Base-by-base conservation (phyloP, 2,888 invertebrate genomes). In the Argynnis bischoffii region DNA sequence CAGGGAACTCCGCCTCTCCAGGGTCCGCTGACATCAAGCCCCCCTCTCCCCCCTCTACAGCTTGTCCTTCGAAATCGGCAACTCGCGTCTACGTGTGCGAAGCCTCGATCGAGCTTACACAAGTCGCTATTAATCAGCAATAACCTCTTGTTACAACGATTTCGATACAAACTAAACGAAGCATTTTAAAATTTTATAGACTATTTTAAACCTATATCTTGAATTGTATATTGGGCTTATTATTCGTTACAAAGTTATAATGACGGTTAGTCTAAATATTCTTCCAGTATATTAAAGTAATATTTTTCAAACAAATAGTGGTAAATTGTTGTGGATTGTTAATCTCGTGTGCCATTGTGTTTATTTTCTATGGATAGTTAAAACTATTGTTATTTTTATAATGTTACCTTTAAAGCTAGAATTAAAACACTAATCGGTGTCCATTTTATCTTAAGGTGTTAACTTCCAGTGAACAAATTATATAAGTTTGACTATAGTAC, bases 1-100 rank as follows among this genome's bases (percentile, higher is more conserved):
- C 83, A 91, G 93, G 77, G 94, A 94, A 79, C 87, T 95, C 68
- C 93, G 94, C 75, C 87, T 93, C 70, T 89, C 93, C 74, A 91
- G 93, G 74, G 74, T 86, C 74, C 92, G 90, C 90, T 92, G 91
- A 92, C 90, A 85, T 72, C 79, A 81, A 74, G 83, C 87, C 77
- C 84, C 88, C 72, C 68, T 75, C 31, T 81, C 81, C 66, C 79
- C 86, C 63, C 80, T 81, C 71, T 79, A 80, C 80, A 80, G 83
- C 74, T 75, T 79, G 72, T 80, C 88, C 47, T 76, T 78, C 72
- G 81, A 84, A 53, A 72, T 78, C 66, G 74, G 77, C 69, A 75
- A 78, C 69, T 75, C 78, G 50, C 80, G 81, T 57, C 75, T 78
- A 55, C 85, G 90, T 63, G 88, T 86, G 65, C 83, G 88, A 64